These are phyloP conservation scores for Aporophyla lueneburgensis DNA, from an alignment of 2,888 invertebrate species.

Conservation along the genomic window DNA sequence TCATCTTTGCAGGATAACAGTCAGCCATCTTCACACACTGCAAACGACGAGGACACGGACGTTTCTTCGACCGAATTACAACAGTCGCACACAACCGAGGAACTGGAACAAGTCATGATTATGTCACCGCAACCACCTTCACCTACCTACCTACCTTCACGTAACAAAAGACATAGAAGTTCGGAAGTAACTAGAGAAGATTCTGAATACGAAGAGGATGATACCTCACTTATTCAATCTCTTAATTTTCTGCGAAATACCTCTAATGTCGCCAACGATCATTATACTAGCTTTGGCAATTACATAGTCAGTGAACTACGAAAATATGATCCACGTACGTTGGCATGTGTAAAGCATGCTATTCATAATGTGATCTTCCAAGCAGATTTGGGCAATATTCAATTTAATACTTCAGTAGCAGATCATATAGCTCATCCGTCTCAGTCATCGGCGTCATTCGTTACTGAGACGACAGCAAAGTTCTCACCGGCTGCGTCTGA, in stretches of 20 bases:
- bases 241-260: conserved; percentile 3
- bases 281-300: conserved; percentile 25
- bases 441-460: neutral
- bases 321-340: conserved; percentile 18
- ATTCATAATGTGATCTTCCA: conserved; percentile 27
- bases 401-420: neutral
- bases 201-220: conserved; percentile 12
- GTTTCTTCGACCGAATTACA: conserved; percentile 2
- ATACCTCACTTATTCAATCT: no score
- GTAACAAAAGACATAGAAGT: neutral
- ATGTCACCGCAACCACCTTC: neutral
- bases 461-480: neutral
- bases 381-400: conserved; percentile 20
- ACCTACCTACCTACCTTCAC: neutral
- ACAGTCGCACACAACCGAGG: neutral
- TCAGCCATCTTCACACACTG: neutral
- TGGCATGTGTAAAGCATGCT: conserved; percentile 23
- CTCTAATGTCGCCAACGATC: neutral
- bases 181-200: conserved; percentile 3
- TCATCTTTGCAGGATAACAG: conserved; percentile 14
- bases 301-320: conserved; percentile 27
- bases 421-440: neutral
- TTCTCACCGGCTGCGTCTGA: conserved; percentile 9
- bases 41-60: conserved; percentile 8
- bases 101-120: conserved; percentile 10